These are phyloP conservation scores for Rotaria macrura DNA, from an alignment of 2,888 invertebrate genomes.

Conservation along the genomic window DNA sequence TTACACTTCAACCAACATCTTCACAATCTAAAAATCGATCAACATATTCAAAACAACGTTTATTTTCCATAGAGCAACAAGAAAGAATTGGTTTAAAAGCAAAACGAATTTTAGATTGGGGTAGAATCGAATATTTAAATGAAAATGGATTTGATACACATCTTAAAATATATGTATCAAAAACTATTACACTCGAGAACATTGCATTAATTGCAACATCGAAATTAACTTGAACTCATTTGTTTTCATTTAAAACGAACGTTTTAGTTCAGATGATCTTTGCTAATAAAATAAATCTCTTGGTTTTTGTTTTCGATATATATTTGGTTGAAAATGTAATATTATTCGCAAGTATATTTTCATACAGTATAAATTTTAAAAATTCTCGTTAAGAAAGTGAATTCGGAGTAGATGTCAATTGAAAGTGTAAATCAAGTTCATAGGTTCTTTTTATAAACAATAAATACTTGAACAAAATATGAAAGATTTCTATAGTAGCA, in stretches of 20 bases:
- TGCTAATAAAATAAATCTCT: too few species aligned
- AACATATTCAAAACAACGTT: slow-evolving; percentile 35
- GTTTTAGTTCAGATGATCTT: too few species aligned
- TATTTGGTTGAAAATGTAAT: too few species aligned
- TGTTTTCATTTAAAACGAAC: neutral
- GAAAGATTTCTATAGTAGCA: too few species aligned
- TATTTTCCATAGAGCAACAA: slow-evolving; percentile 49
- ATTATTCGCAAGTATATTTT: too few species aligned
- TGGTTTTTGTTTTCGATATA: too few species aligned
- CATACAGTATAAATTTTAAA: too few species aligned
- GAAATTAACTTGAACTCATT: neutral
- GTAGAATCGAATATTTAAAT: slow-evolving; percentile 59
- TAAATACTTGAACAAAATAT: too few species aligned
- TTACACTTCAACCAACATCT: neutral
- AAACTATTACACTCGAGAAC: slow-evolving; percentile 65
- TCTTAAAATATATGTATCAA: slow-evolving; percentile 60
- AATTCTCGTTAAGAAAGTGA: too few species aligned
- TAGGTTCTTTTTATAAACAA: too few species aligned
- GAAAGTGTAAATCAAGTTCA: too few species aligned
- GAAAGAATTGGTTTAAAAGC: slow-evolving; percentile 63
- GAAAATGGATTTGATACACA: slow-evolving; percentile 56
- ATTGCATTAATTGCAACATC: slow-evolving; percentile 61
- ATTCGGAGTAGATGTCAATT: too few species aligned
- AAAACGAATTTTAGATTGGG: slow-evolving; percentile 68
- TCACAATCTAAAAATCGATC: neutral